These are phyloP conservation scores for Grus americana DNA, from an alignment of 2,113 vertebrate species.

Conservation along the genomic window DNA sequence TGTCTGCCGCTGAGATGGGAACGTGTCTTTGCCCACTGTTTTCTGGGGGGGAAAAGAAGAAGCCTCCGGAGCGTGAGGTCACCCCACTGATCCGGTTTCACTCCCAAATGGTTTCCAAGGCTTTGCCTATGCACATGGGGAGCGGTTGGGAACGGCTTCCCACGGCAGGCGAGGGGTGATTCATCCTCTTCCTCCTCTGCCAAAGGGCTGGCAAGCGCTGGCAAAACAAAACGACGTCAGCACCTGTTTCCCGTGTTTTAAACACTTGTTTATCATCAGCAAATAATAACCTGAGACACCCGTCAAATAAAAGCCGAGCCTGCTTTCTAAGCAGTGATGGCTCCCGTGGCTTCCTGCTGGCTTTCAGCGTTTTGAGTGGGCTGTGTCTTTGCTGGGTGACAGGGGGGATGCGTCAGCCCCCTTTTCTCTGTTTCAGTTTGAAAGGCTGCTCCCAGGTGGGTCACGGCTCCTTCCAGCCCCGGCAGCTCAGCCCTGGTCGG, in stretches of 20 bases:
- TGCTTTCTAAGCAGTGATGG: background rate
- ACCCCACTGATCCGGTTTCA: background rate
- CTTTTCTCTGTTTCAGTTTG: background rate
- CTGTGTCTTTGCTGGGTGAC: background rate
- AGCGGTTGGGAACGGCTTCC: constrained; percentile 15
- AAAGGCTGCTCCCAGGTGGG: background rate
- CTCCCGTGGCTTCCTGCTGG: background rate
- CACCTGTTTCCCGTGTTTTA: background rate
- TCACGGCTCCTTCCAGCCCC: accelerated
- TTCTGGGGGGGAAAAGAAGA: background rate
- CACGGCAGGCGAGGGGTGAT: background rate
- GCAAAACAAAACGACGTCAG: constrained; percentile 42
- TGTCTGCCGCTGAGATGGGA: background rate
- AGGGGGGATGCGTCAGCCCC: background rate
- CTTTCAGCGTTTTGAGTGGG: accelerated
- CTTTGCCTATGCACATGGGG: background rate
- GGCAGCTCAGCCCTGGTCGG: background rate
- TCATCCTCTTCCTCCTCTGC: constrained; percentile 41
- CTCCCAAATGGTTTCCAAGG: background rate
- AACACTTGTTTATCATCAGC: constrained; percentile 35
- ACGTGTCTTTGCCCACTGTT: background rate
- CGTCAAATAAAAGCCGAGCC: background rate
- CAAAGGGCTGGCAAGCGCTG: constrained; percentile 1
- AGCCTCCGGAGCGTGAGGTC: background rate
- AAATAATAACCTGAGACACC: background rate